Evolutionary conservation across 2,888 invertebrate genomes (phyloP).

Genomic region (Amiota communis): DNA sequence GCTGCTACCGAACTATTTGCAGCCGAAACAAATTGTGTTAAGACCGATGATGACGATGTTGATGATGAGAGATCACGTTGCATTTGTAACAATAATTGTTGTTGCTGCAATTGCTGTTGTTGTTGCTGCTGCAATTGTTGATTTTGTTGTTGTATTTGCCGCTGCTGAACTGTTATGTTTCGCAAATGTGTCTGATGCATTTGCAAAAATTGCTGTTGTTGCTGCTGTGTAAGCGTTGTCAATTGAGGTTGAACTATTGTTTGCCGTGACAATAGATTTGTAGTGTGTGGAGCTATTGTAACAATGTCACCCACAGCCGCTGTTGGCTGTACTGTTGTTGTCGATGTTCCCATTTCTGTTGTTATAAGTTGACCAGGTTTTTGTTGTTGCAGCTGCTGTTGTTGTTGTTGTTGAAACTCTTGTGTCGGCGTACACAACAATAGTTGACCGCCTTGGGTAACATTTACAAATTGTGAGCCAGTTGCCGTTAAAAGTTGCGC

Average conservation of each 20-base stretch:
- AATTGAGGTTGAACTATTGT: constrained; percentile 51
- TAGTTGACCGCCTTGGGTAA: constrained; percentile 8
- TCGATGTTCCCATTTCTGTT: constrained; percentile 23
- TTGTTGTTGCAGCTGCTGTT: constrained; percentile 39
- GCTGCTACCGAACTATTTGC: constrained; percentile 43
- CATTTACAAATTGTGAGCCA: constrained; percentile 36
- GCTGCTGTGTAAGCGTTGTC: constrained; percentile 54
- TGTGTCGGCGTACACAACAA: constrained; percentile 35
- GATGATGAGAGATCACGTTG: constrained; percentile 62
- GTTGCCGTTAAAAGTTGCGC: constrained; percentile 40
- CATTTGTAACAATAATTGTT: constrained; percentile 64
- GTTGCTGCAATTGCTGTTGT: constrained; percentile 47
- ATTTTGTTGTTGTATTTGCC: constrained; percentile 52
- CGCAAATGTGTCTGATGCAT: constrained; percentile 32
- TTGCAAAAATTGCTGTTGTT: constrained; percentile 47
- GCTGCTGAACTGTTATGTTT: constrained; percentile 43
- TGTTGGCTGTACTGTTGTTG: constrained; percentile 5
- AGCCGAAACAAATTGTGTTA: constrained; percentile 55
- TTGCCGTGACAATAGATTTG: constrained; percentile 42
- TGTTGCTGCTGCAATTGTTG: constrained; percentile 52
- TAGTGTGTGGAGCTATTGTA: constrained; percentile 53
- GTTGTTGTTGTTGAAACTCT: constrained; percentile 43
- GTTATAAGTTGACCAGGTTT: constrained; percentile 35
- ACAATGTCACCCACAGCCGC: constrained; percentile 57
- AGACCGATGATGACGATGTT: constrained; percentile 45